Conservation (phyloP, 2,113 vertebrate species). For the Passer domesticus region DNA sequence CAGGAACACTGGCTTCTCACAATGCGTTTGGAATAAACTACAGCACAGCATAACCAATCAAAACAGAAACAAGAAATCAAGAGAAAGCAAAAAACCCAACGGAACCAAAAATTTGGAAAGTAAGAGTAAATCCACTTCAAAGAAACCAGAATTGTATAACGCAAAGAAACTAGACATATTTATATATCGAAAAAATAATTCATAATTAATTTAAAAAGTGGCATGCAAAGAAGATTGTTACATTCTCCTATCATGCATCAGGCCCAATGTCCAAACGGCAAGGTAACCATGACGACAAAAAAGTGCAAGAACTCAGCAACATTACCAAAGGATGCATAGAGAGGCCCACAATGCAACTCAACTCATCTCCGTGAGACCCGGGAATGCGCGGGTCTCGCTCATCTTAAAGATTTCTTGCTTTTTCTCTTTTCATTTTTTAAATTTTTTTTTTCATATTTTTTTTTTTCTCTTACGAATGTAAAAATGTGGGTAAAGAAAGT, state of each 20-base stretch:
- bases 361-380: slow-evolving; percentile 84
- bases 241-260: slow-evolving; percentile 99
- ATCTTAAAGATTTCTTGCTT: slow-evolving; percentile 76
- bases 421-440: slow-evolving; percentile 53
- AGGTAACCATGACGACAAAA: slow-evolving; percentile 90
- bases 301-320: slow-evolving; percentile 95
- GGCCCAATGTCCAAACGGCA: slow-evolving; percentile 85
- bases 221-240: slow-evolving; percentile 92
- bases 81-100: slow-evolving; percentile 72
- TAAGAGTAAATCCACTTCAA: slow-evolving; percentile 47
- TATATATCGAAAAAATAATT: slow-evolving; percentile 18
- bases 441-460: slow-evolving; percentile 6
- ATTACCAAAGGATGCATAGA: slow-evolving; percentile 97
- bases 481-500: slow-evolving; percentile 99
- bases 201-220: slow-evolving; percentile 70
- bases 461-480: slow-evolving; percentile 78
- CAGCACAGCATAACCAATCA: slow-evolving; percentile 74
- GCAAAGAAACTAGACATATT: background rate
- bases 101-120: slow-evolving; percentile 36
- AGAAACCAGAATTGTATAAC: background rate
- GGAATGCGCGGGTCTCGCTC: slow-evolving; percentile 81
- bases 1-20: slow-evolving; percentile 86
- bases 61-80: slow-evolving; percentile 69
- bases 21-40: slow-evolving; percentile 75
- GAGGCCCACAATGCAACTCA: slow-evolving; percentile 96